Percentiles rank a stretch among this genome's conserved stretches.
phyloP scores from a whole-genome alignment of 2,113 vertebrate genomes.

The Antechinus flavipes region DNA sequence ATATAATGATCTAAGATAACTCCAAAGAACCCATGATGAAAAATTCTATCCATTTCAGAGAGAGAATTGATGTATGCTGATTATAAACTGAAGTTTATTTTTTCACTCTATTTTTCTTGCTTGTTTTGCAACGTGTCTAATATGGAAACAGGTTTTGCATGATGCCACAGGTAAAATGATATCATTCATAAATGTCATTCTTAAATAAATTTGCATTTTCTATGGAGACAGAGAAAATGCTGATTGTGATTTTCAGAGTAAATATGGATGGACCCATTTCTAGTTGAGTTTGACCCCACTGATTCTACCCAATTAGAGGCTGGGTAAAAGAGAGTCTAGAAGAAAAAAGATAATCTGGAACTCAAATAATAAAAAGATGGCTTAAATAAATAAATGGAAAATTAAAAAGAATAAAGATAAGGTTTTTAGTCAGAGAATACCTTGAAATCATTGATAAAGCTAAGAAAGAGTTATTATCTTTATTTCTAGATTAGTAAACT shows the following conservation, averaged over 20 bases:
- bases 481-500: neutral
- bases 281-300: no score
- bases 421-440: neutral
- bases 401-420: conserved; percentile 9
- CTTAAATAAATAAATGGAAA: conserved; percentile 15
- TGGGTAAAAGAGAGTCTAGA: neutral
- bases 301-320: no score
- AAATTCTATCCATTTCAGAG: neutral
- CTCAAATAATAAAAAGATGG: neutral
- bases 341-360: neutral
- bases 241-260: no score
- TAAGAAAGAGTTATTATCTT: neutral
- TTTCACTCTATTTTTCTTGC: neutral
- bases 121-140: neutral
- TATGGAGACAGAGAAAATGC: no score
- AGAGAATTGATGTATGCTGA: neutral
- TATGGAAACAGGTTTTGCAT: neutral
- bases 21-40: neutral
- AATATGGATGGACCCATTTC: no score
- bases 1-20: neutral
- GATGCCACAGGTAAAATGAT: neutral
- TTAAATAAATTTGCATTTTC: no score
- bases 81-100: neutral
- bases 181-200: neutral
- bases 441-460: neutral